Conservation (phyloP, 2,888 invertebrate species). For the Cerceris ruficornis region DNA sequence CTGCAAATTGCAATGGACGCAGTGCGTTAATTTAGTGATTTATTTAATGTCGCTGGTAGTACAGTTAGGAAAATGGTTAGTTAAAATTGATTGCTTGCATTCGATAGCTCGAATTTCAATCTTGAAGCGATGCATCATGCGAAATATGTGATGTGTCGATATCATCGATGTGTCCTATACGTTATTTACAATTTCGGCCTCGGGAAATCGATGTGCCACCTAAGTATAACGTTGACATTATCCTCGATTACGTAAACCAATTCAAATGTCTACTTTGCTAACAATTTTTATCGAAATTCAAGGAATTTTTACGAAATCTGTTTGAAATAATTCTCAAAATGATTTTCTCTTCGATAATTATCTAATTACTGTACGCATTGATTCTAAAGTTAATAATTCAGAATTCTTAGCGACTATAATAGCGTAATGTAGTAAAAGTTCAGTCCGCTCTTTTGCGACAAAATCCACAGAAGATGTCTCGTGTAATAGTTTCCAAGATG, state of each 20-base stretch:
- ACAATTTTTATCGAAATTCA: not conserved
- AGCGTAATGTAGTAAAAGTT: too few species aligned
- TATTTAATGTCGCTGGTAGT: too few species aligned
- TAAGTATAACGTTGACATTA: constrained; percentile 7
- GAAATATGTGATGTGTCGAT: constrained; percentile 10
- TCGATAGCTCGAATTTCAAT: not conserved
- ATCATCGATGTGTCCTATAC: constrained; percentile 10
- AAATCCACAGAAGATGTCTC: too few species aligned
- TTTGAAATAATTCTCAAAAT: too few species aligned
- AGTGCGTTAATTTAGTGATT: constrained; percentile 4
- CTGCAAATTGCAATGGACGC: not conserved
- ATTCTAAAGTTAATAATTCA: too few species aligned
- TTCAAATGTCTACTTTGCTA: not conserved
- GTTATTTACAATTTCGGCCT: constrained; percentile 26
- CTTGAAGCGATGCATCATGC: not conserved
- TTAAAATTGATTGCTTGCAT: not conserved
- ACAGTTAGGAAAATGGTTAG: not conserved
- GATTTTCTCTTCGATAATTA: too few species aligned
- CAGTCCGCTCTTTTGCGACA: too few species aligned
- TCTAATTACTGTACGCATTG: too few species aligned
- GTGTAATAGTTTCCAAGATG: too few species aligned
- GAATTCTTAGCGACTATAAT: too few species aligned
- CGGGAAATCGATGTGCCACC: constrained; percentile 24
- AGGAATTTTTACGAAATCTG: too few species aligned
- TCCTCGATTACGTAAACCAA: constrained; percentile 18